These are phyloP conservation scores for Zaprionus ghesquierei DNA, from an alignment of 1,140 invertebrate genomes.

Conservation along the genomic window DNA sequence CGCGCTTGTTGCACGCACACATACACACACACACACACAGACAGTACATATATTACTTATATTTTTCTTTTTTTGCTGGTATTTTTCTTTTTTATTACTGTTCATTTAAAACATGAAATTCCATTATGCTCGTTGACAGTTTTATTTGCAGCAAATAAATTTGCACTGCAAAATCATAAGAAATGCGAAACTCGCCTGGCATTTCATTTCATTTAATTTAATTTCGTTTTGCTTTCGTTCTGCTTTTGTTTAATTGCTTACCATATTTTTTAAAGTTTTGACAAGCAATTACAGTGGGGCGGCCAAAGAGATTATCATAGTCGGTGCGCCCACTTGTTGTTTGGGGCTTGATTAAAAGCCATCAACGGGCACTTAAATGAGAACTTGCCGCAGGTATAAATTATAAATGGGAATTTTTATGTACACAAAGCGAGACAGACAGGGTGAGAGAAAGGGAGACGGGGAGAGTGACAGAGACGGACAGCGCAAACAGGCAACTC, in stretches of 20 bases:
- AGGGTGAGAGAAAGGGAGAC: neutral
- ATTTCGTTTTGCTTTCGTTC: neutral
- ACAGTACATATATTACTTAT: constrained; percentile 8
- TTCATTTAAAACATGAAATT: constrained; percentile 29
- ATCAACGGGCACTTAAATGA: constrained; percentile 39
- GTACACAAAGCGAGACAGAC: constrained; percentile 7
- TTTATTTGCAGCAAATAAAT: constrained; percentile 43
- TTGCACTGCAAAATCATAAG: neutral
- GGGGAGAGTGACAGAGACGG: neutral
- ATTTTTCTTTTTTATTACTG: constrained; percentile 11
- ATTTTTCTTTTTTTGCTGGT: constrained; percentile 8
- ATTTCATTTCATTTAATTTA: constrained; percentile 1
- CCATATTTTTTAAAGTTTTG: constrained; percentile 22
- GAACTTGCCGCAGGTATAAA: constrained; percentile 31
- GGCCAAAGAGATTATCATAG: neutral
- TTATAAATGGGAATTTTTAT: constrained; percentile 32
- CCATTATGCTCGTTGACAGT: constrained; percentile 46
- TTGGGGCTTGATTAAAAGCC: constrained; percentile 45
- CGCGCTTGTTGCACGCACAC: constrained; percentile 21
- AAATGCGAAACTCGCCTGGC: neutral
- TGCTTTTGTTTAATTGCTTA: constrained; percentile 28
- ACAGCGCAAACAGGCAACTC: constrained; percentile 3
- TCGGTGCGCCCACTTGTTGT: constrained; percentile 9
- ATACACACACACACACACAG: neutral
- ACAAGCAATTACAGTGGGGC: constrained; percentile 9